Base-by-base conservation (phyloP, 2,797 vertebrate genomes). In the Cyprinella venusta region DNA sequence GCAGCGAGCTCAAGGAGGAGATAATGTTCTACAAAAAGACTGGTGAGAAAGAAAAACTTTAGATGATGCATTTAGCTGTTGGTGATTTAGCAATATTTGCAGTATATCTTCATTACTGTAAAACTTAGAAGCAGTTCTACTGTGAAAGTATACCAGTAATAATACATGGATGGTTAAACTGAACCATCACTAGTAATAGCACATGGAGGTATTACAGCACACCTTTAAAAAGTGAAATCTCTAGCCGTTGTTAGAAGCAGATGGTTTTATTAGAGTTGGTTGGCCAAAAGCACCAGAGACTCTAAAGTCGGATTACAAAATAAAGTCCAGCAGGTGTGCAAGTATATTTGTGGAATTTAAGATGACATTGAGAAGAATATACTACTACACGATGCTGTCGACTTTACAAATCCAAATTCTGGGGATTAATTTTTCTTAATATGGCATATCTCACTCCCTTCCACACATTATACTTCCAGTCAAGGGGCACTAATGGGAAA, bases 11-110 rank as follows among this genome's bases (percentile, higher is more conserved):
- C 90, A 99, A 99, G 90, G 97, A 97, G 87, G 97, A 99, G 92
- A 96, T 99, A 89, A 97, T 97, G 94, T 99, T 99, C 93, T 98
- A 98, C 90, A 98, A 96, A 91, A 99, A 98, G 90, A 97, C 94
- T 0, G 96, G 98, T 98, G 88, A 95, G 94, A 19, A 2, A 65
- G 64, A 52, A 19, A 10, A 50, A 8, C 5, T 1, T 42, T 8
- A 15, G 21, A 69, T 59, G 21, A 45, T 4, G 87, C 68, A 13
- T 19, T 38, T 8, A 48, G 15, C 13, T 56, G 13, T 40, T 26
- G 15, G 52, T 48, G 45, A 48, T 15, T 48, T 48, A 48, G 45
- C 45, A 48, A 48, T 15, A 48, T 48, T 48, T 48, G 13, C 45
- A 48, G 45, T 48, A 15, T 48, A 15, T 48, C 13, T 48, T 40